phyloP scores from a whole-genome alignment of 2,888 invertebrate genomes.

The Oligia latruncula region DNA sequence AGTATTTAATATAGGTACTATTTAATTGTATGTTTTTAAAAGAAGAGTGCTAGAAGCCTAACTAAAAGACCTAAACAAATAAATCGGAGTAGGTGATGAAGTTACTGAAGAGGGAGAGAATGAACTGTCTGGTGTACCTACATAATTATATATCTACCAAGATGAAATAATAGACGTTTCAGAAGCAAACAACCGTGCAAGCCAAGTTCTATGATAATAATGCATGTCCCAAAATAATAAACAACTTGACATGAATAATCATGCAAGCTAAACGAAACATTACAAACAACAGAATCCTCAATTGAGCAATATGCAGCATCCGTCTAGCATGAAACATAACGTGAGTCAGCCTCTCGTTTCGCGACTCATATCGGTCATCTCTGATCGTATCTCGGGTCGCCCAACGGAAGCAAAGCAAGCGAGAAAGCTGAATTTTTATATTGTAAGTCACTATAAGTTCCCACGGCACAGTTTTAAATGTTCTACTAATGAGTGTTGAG shows the following conservation, averaged over 20 bases:
- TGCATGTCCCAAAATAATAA: background rate
- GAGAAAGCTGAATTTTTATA: constrained; percentile 87
- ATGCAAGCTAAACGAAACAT: constrained; percentile 11
- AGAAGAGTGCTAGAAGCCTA: background rate
- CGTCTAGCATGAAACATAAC: constrained; percentile 64
- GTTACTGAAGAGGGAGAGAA: background rate
- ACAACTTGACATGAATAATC: constrained; percentile 7
- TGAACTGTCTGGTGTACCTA: background rate
- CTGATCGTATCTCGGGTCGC: constrained; percentile 82
- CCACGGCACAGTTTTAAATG: constrained; percentile 79
- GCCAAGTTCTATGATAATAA: background rate
- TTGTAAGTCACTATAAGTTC: constrained; percentile 80
- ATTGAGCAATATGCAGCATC: constrained; percentile 67
- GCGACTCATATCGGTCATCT: constrained; percentile 82
- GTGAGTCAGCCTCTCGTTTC: constrained; percentile 74
- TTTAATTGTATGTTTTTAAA: background rate
- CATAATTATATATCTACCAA: background rate
- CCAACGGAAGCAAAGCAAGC: constrained; percentile 84
- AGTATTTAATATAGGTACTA: background rate
- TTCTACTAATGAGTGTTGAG: constrained; percentile 36
- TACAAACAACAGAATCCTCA: constrained; percentile 31
- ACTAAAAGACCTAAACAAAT: background rate
- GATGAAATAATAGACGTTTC: background rate
- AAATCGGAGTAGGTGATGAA: background rate
- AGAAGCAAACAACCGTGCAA: no score